These are phyloP conservation scores for Oscheius sp. DNA, from an alignment of 2,888 invertebrate species.

Conservation along the genomic window DNA sequence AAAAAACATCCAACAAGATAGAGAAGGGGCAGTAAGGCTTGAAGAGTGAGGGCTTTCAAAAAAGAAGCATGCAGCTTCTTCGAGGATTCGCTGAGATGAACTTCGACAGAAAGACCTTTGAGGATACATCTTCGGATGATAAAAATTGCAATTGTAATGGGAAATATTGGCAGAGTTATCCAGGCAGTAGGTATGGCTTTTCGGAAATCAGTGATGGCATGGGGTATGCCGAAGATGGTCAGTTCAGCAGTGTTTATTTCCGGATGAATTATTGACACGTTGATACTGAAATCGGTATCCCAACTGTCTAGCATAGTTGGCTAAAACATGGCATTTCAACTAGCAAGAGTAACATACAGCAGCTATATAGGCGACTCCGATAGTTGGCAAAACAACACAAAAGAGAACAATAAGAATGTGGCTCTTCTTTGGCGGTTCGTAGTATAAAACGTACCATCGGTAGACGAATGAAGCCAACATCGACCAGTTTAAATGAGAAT, in stretches of 20 bases:
- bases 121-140: background rate
- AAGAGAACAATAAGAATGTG: background rate
- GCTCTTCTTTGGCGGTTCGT: background rate
- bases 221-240: background rate
- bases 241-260: background rate
- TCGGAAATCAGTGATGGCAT: background rate
- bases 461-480: conserved; percentile 2
- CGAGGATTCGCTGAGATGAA: background rate
- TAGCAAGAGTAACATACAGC: no score
- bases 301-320: background rate
- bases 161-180: background rate
- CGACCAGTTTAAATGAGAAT: background rate
- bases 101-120: no score
- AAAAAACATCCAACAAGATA: background rate
- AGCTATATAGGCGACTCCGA: no score
- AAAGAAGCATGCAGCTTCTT: background rate
- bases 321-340: no score
- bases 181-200: background rate
- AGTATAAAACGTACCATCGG: background rate
- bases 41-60: background rate
- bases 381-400: background rate
- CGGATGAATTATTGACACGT: background rate
- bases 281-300: background rate
- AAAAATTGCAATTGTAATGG: background rate
- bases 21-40: background rate